Evolutionary conservation across 1,140 invertebrate species (phyloP).

Genomic region (Leptopilina clavipes): DNA sequence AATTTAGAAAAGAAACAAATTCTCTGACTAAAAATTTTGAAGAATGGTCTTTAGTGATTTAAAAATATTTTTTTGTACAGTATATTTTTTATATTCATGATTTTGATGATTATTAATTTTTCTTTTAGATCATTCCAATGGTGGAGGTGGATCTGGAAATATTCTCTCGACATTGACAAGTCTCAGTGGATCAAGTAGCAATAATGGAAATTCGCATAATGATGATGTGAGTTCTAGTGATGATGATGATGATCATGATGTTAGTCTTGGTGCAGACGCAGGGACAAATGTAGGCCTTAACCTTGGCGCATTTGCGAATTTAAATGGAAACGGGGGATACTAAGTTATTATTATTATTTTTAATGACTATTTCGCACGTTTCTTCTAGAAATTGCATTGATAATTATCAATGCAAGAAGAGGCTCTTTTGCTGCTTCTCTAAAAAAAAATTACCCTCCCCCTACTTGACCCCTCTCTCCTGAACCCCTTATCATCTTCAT

Average conservation of each 20-base stretch:
- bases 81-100: too few relatives aligned
- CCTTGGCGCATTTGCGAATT: constrained; percentile 50
- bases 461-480: not conserved
- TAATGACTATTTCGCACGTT: not conserved
- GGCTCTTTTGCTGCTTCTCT: not conserved
- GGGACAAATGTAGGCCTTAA: constrained; percentile 63
- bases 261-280: constrained; percentile 49
- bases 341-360: not conserved
- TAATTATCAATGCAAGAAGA: constrained; percentile 3
- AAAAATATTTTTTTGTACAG: not conserved
- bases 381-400: not conserved
- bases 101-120: not conserved
- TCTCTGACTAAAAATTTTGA: too few relatives aligned
- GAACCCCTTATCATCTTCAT: not conserved
- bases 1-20: too few relatives aligned
- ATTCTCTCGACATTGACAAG: constrained; percentile 53
- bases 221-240: constrained; percentile 62
- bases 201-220: constrained; percentile 53
- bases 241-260: constrained; percentile 39
- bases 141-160: constrained; percentile 46
- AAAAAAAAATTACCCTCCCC: not conserved
- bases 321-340: constrained; percentile 15
- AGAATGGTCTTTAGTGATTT: too few relatives aligned
- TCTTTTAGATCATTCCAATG: constrained; percentile 41
- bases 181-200: constrained; percentile 51